These are phyloP conservation scores for Oncorhynchus tshawytscha DNA, from an alignment of 2,113 vertebrate species.

Conservation along the genomic window DNA sequence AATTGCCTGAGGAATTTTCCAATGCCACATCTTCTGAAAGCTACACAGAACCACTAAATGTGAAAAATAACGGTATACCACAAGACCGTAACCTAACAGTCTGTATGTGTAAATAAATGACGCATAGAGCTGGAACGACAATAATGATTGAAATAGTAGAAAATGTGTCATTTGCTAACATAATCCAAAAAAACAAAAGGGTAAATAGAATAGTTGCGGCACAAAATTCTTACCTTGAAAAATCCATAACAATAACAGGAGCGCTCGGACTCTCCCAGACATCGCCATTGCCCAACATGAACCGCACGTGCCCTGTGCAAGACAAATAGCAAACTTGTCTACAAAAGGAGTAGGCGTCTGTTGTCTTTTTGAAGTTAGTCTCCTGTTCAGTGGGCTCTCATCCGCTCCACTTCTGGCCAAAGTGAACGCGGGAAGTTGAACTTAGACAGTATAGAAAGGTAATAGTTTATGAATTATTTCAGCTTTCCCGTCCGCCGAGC, in stretches of 20 bases:
- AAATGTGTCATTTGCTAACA: not conserved
- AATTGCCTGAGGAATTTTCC: no score
- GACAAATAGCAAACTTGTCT: constrained; percentile 24
- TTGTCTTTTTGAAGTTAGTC: not conserved
- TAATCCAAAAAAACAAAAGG: not conserved
- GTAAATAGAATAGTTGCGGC: no score
- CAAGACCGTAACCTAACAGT: no score
- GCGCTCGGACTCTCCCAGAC: constrained; percentile 47
- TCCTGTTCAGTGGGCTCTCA: not conserved
- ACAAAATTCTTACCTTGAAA: constrained; percentile 59
- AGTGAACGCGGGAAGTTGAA: constrained; percentile 12
- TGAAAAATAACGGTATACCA: no score
- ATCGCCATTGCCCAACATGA: constrained; percentile 69
- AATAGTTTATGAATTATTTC: not conserved
- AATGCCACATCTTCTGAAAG: no score
- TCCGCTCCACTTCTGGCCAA: constrained; percentile 31
- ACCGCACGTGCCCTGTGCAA: constrained; percentile 32
- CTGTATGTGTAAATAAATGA: no score
- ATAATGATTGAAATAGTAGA: no score
- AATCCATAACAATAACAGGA: constrained; percentile 60
- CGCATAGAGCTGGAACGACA: no score
- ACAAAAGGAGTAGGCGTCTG: not conserved
- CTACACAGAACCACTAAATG: no score
- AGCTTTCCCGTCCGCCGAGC: constrained; percentile 27
- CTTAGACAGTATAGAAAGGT: constrained; percentile 5